Evolutionary conservation across 2,888 invertebrate genomes (phyloP), one percentile per base, ranked within the genome.

Genomic region (Meghimatium bilineatum): DNA sequence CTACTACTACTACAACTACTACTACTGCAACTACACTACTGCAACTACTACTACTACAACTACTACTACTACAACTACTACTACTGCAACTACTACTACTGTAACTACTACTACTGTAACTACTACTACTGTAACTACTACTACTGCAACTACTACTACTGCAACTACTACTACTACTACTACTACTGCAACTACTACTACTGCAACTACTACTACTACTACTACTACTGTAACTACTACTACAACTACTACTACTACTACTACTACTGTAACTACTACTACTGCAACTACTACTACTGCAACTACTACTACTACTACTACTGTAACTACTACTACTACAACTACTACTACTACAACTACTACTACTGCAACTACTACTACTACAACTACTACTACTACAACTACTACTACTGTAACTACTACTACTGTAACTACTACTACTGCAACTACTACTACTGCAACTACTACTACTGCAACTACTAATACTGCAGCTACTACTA

Each of bases 131-230:
- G 20, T 23, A 34, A 69, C 36, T 34, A 34, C 17, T 34, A 34
- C 17, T 69, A 69, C 34, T 34, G 5, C 34, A 20, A 36, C 34
- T 69, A 36, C 34, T 69, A 44, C 26, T 78, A 36, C 66, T 78
- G 66, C 38, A 66, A 44, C 78, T 78, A 63, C 38, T 66, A 38
- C 78, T 63, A 29, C 38, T 63, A 66, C 66, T 66, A 38, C 32
- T 66, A 26, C 78, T 36, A 66, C 78, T 78, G 34, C 78, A 66
- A 66, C 78, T 78, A 66, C 66, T 78, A 78, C 66, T 77, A 78
- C 66, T 78, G 38, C 78, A 66, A 66, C 77, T 56, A 29, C 66
- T 78, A 66, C 34, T 38, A 36, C 78, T 78, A 23, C 63, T 78
- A 78, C n/a, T 36, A 66, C 29, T n/a, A n/a, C n/a, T n/a, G n/a